Evolutionary conservation across 2,797 vertebrate species (phyloP).

Genomic region (Lepidocolaptes lacrymiger): DNA sequence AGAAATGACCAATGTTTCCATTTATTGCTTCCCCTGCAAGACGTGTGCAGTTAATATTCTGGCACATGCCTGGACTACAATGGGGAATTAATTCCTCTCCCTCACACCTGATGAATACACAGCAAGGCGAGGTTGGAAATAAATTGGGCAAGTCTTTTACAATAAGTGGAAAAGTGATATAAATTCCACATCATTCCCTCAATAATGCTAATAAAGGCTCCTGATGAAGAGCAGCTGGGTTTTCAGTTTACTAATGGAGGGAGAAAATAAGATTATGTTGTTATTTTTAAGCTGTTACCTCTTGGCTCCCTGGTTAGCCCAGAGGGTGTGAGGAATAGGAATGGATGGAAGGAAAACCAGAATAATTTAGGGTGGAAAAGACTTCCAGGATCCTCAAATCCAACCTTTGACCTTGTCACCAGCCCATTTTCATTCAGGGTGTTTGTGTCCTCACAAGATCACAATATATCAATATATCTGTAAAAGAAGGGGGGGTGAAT

Average conservation of each 20-base stretch:
- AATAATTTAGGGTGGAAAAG: not conserved
- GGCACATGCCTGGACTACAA: not conserved
- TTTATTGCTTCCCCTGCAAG: not conserved
- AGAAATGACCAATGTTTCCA: not conserved
- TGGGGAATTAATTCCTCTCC: conserved; percentile 56
- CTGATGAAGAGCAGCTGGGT: not conserved
- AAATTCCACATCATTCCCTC: conserved; percentile 54
- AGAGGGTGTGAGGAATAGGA: not conserved
- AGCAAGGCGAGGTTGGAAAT: conserved; percentile 64
- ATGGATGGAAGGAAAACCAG: not conserved
- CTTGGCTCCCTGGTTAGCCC: not conserved
- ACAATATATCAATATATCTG: not conserved
- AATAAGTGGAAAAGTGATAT: conserved; percentile 41
- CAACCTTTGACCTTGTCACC: not conserved
- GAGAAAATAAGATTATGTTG: not conserved
- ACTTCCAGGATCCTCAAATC: not conserved
- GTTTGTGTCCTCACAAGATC: not conserved
- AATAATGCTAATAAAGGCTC: conserved; percentile 38
- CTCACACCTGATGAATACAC: conserved; percentile 63
- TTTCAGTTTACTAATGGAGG: not conserved
- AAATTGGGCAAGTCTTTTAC: conserved; percentile 61
- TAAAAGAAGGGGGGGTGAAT: not conserved
- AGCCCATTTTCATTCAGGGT: not conserved
- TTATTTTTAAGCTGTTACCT: not conserved
- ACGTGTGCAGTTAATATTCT: not conserved